Base-by-base conservation (phyloP, 30 jellyfish, hydroid and myxozoan genomes). In the Morbakka virulenta region DNA sequence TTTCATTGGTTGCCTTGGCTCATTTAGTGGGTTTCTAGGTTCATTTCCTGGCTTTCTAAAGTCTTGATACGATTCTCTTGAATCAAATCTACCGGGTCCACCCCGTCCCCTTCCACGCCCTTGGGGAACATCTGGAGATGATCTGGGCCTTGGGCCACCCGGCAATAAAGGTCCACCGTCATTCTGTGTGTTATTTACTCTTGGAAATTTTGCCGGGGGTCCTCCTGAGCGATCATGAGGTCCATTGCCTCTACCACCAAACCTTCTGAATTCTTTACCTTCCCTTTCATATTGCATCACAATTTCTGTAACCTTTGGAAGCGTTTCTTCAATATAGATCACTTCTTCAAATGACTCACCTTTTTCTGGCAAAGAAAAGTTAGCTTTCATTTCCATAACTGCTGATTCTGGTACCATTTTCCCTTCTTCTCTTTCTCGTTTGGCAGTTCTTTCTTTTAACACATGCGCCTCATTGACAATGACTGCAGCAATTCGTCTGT, bases 321-420 rank as follows among this genome's bases (percentile, higher is more conserved):
- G 82, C 61, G 52, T 32, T 48, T 70, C 95, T 35, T 86, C 99
- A 26, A 82, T 52, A 76, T 21, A 93, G 88, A 79, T 65, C 1
- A 93, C 95, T 25, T 93, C 97, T 49, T 86, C 97, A 71, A 93
- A 93, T 33, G 99, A 86, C 30, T 95, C 96, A 1, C 97, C 99
- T 11, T 69, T 90, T 62, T 93, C 96, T 1, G 99, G 99, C 11
- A 93, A 80, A 41, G 88, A 68, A 57, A 93, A 93, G 64, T 93
- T 93, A 61, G 88, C 72, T 35, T 93, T 93, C 99, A 93, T 93
- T 62, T 93, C 99, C 96, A 85, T 85, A 6, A 93, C 88, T 20
- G 99, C 99, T 28, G 72, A 87, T 4, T 26, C 80, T 3, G 99
- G 99, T 2, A 93, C 93, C 50, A 81, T n/a, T 50, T 93, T 93